Percentiles rank a stretch among this genome's conserved stretches.
Evolutionary conservation across 2,797 vertebrate species (phyloP).

Genomic region (Pempheris klunzingeri): DNA sequence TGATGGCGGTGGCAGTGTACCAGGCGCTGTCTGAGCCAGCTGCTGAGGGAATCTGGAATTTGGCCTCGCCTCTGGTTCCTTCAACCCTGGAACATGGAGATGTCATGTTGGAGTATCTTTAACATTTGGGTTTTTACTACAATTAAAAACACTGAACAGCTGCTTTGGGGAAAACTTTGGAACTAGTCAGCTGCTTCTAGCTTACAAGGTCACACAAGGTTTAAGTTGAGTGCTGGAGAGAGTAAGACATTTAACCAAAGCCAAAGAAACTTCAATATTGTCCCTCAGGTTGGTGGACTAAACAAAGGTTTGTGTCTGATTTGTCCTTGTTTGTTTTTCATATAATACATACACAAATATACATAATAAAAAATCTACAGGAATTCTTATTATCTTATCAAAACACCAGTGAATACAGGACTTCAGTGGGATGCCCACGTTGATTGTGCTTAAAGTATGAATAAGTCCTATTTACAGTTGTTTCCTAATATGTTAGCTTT

Average conservation of each 20-base stretch:
- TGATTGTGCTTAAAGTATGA: not conserved
- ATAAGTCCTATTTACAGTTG: too few species aligned
- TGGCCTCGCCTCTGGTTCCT: slow-evolving; percentile 92
- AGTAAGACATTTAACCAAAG: not conserved
- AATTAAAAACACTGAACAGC: not conserved
- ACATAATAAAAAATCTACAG: not conserved
- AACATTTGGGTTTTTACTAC: not conserved
- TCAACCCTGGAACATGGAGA: slow-evolving; percentile 88
- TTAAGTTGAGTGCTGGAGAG: not conserved
- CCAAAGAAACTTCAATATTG: not conserved
- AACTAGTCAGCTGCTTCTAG: not conserved
- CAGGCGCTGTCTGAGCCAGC: slow-evolving; percentile 93
- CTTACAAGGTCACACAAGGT: not conserved
- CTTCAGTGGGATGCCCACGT: too few species aligned
- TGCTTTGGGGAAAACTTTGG: not conserved
- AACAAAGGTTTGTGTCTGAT: not conserved
- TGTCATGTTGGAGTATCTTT: slow-evolving; percentile 14
- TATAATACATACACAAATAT: too few species aligned
- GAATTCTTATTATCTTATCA: not conserved
- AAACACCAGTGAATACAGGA: too few species aligned
- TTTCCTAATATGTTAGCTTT: too few species aligned
- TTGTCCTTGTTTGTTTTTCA: not conserved
- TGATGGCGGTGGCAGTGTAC: slow-evolving; percentile 99
- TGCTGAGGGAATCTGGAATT: slow-evolving; percentile 92
- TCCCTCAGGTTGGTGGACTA: not conserved